Evolutionary conservation across 1,140 invertebrate species (phyloP), one percentile per base, ranked within the genome.

Genomic region (Papilio xuthus): DNA sequence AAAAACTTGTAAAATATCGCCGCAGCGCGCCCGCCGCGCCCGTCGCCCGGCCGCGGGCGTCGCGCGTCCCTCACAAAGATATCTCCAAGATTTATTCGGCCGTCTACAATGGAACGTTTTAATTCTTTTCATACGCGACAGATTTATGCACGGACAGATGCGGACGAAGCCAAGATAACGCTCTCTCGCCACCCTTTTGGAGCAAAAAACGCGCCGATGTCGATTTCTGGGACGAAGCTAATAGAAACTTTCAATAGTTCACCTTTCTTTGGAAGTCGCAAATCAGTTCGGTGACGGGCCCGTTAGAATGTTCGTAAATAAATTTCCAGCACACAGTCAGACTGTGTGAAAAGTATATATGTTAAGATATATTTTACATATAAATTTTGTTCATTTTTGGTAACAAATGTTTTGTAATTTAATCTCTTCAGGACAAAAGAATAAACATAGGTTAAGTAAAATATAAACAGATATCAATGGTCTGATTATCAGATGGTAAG

Each of bases 1-100:
- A 94, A 94, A 94, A 94, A 94, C 92, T 94, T 94, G 91, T 94
- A 93, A 94, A 94, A 94, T 94, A 94, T 94, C 89, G 92, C 83
- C 86, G 80, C 73, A 84, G 81, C 85, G 80, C 81, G 81, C 80
- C 80, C 81, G 83, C 87, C 88, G 83, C 87, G 84, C 86, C 88
- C 88, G 81, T 84, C 80, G 81, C 81, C 79, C 76, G 82, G 83
- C 88, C 88, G 83, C 87, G 85, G 87, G 89, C 88, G 82, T 84
- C 86, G 82, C 79, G 37, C 84, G 84, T 88, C 87, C 82, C 87
- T 87, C 87, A 88, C 86, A 87, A 87, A 90, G 88, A 91, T 92
- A 93, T 93, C 92, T 91, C 80, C 78, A 89, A 93, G 90, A 93
- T 93, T 93, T 93, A 93, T 93, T 86, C 90, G 84, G 78, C 80